phyloP scores from a whole-genome alignment of 2,113 vertebrate genomes.

The human (Homo sapiens) region GRCh38 chr22:42946001-42946500 shows the following conservation, averaged over 20 bases:
- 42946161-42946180: not conserved
- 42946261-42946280: not conserved
- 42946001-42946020: not conserved
- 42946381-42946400: not conserved
- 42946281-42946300: too few species aligned
- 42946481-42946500: too few species aligned
- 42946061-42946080: not conserved
- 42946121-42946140: not conserved
- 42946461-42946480: too few species aligned
- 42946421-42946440: too few species aligned
- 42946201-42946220: not conserved
- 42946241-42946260: not conserved
- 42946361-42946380: not conserved
- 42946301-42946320: not conserved
- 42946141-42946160: not conserved
- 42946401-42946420: not conserved
- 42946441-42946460: too few species aligned
- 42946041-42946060: not conserved
- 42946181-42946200: not conserved
- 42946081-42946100: not conserved
- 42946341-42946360: not conserved
- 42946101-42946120: not conserved
- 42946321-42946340: not conserved
- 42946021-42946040: not conserved
- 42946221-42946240: too few species aligned